phyloP scores from a whole-genome alignment of 2,797 vertebrate species.

The Ptychadena robeensis region DNA sequence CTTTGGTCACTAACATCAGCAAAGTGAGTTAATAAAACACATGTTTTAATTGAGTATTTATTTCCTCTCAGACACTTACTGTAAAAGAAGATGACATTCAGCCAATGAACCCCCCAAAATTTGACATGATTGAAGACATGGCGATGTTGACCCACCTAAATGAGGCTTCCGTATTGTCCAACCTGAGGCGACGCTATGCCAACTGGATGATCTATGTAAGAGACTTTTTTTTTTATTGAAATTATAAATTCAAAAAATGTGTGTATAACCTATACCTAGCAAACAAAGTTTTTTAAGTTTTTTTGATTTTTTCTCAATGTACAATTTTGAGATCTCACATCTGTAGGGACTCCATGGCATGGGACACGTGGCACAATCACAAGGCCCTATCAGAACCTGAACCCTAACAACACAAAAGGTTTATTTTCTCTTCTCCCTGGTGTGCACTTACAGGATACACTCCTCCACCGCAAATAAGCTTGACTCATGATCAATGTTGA shows the following conservation, averaged over 20 bases:
- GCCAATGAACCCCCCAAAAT: conserved; percentile 89
- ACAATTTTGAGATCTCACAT: background rate
- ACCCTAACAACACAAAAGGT: background rate
- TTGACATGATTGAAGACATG: conserved; percentile 93
- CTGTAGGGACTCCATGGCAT: background rate
- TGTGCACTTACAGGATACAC: background rate
- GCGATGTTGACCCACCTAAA: conserved; percentile 93
- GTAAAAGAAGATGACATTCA: conserved; percentile 85
- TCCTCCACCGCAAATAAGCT: background rate
- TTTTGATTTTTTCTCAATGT: too few species aligned
- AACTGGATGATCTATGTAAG: conserved; percentile 97
- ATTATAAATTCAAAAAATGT: background rate
- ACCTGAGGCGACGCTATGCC: conserved; percentile 85
- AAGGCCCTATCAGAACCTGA: background rate
- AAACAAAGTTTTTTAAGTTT: too few species aligned
- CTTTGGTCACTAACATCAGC: too few species aligned
- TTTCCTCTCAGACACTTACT: conserved; percentile 73
- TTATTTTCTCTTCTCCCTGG: background rate
- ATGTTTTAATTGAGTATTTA: background rate
- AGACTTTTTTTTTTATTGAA: background rate
- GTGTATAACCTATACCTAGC: too few species aligned
- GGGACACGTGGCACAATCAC: background rate
- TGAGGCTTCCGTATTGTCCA: conserved; percentile 87
- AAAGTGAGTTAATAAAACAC: background rate
- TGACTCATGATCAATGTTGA: background rate